phyloP scores from a whole-genome alignment of 2,888 invertebrate species.

The Harpagoxenus sublaevis region DNA sequence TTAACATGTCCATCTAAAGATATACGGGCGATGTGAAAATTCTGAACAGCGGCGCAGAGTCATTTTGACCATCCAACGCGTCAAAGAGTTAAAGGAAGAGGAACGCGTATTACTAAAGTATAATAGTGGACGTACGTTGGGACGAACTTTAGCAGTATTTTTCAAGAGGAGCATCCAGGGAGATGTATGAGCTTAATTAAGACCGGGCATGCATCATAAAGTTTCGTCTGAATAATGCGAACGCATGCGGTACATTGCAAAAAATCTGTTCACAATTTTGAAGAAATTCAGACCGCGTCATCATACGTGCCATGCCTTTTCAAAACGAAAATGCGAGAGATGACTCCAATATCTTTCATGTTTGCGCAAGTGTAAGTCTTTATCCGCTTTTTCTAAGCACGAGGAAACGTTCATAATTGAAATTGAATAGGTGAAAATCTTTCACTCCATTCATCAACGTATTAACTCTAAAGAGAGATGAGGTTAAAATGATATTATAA shows the following conservation, averaged over 20 bases:
- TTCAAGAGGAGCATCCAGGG: slow-evolving; percentile 29
- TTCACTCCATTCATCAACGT: background rate
- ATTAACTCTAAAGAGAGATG: background rate
- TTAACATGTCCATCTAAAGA: slow-evolving; percentile 23
- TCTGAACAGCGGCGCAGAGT: background rate
- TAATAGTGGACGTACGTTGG: slow-evolving; percentile 30
- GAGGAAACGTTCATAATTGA: background rate
- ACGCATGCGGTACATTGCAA: background rate
- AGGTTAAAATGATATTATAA: background rate
- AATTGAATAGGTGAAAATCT: slow-evolving; percentile 14
- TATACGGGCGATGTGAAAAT: background rate
- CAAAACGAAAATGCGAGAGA: slow-evolving; percentile 25
- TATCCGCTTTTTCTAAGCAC: background rate
- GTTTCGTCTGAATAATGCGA: slow-evolving; percentile 29
- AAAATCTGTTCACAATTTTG: slow-evolving; percentile 38
- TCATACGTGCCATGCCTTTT: background rate
- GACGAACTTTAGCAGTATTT: slow-evolving; percentile 47
- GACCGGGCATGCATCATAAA: slow-evolving; percentile 39
- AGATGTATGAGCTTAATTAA: slow-evolving; percentile 49
- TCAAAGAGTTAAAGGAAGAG: slow-evolving; percentile 12
- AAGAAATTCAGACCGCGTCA: slow-evolving; percentile 2
- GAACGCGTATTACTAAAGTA: slow-evolving; percentile 1
- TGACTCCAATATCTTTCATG: slow-evolving; percentile 9
- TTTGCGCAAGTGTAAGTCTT: slow-evolving; percentile 7
- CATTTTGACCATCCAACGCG: slow-evolving; percentile 2